Evolutionary conservation across 2,797 vertebrate genomes (phyloP).

Genomic region (Calcarius lapponicus): DNA sequence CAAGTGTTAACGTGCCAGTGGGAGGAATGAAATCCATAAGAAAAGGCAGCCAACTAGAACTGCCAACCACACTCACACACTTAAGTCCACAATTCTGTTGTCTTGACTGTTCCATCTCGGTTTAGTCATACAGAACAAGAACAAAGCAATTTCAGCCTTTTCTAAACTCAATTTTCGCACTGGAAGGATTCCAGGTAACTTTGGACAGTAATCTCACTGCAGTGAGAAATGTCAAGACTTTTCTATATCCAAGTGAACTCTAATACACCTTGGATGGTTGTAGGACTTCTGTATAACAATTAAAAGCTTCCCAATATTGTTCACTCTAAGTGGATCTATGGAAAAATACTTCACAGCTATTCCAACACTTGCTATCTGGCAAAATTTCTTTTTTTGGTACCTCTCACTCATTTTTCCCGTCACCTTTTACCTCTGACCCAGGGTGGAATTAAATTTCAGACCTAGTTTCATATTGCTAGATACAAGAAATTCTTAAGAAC

Average conservation of each 20-base stretch:
- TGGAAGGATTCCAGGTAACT: neutral
- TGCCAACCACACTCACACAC: neutral
- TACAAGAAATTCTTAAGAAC: neutral
- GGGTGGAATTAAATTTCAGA: neutral
- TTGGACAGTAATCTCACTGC: neutral
- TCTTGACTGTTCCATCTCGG: neutral
- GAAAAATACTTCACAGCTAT: conserved; percentile 5
- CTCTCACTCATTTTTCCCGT: neutral
- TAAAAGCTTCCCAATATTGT: neutral
- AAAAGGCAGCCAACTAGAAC: neutral
- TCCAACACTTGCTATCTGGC: neutral
- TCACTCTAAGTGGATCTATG: neutral
- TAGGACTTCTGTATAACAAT: conserved; percentile 14
- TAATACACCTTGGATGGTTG: neutral
- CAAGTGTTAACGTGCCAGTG: neutral
- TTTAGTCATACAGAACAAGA: neutral
- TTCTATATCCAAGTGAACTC: neutral
- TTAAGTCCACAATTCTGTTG: neutral
- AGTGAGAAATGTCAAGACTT: neutral
- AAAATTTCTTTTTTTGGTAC: neutral
- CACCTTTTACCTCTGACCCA: neutral
- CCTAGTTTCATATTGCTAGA: neutral
- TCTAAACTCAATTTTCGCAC: neutral
- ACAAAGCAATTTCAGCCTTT: conserved; percentile 22
- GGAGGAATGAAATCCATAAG: neutral